A percentile compares a stretch with the other conserved stretches of the same genome.
phyloP scores from a whole-genome alignment of 2,888 invertebrate genomes.

The Notodonta dromedarius region DNA sequence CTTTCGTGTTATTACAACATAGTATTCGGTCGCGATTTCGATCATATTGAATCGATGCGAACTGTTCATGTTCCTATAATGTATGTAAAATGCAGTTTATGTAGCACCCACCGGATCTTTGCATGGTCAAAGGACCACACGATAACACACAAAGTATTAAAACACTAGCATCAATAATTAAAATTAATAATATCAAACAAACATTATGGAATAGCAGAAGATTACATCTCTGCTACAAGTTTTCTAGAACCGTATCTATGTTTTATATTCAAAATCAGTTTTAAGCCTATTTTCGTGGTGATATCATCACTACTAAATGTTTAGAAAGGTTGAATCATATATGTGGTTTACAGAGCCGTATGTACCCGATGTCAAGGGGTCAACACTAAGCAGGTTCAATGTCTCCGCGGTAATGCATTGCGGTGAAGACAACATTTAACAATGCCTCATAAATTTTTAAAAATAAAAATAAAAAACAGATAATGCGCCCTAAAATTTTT shows the following conservation, averaged over 20 bases:
- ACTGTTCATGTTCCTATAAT: background rate
- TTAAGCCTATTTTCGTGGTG: conserved; percentile 26
- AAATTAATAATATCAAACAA: background rate
- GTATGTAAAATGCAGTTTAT: background rate
- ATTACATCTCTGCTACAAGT: background rate
- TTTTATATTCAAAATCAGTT: background rate
- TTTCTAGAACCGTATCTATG: background rate
- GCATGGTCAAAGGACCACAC: background rate
- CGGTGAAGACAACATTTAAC: conserved; percentile 65
- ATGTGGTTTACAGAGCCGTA: conserved; percentile 47
- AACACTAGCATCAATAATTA: background rate
- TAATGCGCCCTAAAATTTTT: conserved; percentile 59
- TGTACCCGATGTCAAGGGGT: conserved; percentile 61
- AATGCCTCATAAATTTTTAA: conserved; percentile 62
- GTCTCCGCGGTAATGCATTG: conserved; percentile 65
- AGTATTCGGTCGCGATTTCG: background rate
- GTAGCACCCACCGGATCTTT: background rate
- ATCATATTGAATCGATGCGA: background rate
- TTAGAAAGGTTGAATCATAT: conserved; percentile 67
- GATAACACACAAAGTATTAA: background rate
- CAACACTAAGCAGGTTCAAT: conserved; percentile 70
- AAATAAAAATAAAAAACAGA: conserved; percentile 47
- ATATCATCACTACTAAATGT: conserved; percentile 53
- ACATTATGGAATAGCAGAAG: background rate
- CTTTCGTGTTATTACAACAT: conserved; percentile 24